phyloP scores from a whole-genome alignment of 2,888 invertebrate genomes.

The Drosophila mettleri region DNA sequence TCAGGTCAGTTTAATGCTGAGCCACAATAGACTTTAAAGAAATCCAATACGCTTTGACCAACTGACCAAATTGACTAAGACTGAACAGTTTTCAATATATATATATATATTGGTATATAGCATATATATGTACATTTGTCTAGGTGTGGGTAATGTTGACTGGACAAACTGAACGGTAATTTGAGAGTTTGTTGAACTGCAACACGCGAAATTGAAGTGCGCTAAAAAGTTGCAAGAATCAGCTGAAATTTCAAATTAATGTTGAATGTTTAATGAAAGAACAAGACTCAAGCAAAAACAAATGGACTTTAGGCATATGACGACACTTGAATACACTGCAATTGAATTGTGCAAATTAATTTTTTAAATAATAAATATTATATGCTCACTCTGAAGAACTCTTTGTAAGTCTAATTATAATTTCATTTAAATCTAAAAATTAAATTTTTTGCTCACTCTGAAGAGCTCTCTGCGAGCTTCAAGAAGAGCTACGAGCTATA shows the following conservation, averaged over 20 bases:
- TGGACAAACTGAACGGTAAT: conserved; percentile 45
- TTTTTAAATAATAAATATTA: neutral
- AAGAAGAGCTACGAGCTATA: too few species aligned
- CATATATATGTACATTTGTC: neutral
- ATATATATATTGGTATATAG: neutral
- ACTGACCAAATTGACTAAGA: conserved; percentile 57
- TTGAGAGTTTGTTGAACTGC: conserved; percentile 77
- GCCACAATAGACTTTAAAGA: conserved; percentile 19
- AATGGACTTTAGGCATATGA: neutral
- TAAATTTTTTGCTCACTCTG: too few species aligned
- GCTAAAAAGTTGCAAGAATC: conserved; percentile 50
- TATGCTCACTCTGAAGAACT: too few species aligned
- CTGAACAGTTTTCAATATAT: neutral
- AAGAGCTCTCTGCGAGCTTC: too few species aligned
- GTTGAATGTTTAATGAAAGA: conserved; percentile 4
- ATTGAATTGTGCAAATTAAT: neutral
- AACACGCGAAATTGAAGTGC: conserved; percentile 36
- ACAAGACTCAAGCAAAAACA: neutral
- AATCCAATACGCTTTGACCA: conserved; percentile 59
- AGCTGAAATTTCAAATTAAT: conserved; percentile 45
- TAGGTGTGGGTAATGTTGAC: conserved; percentile 34
- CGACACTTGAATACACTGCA: conserved; percentile 20
- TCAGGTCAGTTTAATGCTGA: conserved; percentile 50
- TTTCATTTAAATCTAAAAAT: neutral
- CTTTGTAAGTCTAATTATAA: too few species aligned